phyloP scores from a whole-genome alignment of 2,888 invertebrate genomes.

The Standfussiana lucernea region DNA sequence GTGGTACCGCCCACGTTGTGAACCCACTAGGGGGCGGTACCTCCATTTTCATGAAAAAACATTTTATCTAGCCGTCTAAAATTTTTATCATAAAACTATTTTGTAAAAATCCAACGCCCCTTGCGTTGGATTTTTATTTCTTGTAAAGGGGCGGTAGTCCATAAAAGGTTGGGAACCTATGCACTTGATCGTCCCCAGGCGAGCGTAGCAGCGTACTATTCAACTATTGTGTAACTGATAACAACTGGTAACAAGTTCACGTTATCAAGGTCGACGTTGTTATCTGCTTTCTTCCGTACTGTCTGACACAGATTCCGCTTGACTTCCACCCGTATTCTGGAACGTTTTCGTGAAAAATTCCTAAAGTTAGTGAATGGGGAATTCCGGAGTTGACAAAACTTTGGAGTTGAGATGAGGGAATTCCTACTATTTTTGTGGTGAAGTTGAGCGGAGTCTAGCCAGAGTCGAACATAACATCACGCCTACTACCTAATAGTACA shows the following conservation, averaged over 20 bases:
- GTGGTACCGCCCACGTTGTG: too few species aligned
- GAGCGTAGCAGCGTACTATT: constrained; percentile 4
- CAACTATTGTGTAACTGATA: constrained; percentile 49
- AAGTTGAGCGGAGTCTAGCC: neutral
- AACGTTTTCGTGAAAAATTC: neutral
- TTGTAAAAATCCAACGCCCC: too few species aligned
- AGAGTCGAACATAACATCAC: too few species aligned
- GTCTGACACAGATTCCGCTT: neutral
- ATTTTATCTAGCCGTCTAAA: too few species aligned
- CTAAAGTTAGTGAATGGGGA: too few species aligned
- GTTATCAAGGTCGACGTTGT: constrained; percentile 30
- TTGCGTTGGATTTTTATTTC: too few species aligned
- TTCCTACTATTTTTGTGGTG: neutral
- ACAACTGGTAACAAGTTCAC: constrained; percentile 37
- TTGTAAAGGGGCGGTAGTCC: too few species aligned
- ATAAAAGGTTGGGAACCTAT: too few species aligned
- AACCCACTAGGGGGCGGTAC: too few species aligned
- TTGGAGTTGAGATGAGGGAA: neutral
- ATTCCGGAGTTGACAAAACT: neutral
- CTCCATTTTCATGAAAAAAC: too few species aligned
- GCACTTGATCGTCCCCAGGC: neutral
- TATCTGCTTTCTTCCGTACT: constrained; percentile 36
- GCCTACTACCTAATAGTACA: too few species aligned
- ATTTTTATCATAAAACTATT: too few species aligned
- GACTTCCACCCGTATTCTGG: neutral